Base-by-base conservation (phyloP, 2,113 vertebrate genomes). In the Chunga burmeisteri region DNA sequence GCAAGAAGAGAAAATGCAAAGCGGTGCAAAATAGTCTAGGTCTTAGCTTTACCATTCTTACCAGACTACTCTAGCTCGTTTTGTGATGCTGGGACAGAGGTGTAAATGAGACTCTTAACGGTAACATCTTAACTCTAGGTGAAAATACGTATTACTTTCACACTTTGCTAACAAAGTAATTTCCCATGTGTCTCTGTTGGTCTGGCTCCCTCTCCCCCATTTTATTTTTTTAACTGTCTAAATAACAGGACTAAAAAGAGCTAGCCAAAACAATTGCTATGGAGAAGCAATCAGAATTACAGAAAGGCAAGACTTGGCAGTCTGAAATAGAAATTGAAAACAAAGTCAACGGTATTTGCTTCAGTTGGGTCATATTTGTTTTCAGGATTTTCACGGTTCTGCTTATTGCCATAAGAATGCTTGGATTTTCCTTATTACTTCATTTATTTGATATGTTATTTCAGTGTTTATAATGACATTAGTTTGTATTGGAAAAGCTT, bases 201-300 rank as follows among this genome's bases (percentile, higher is more conserved):
- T 87, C 70, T 91, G 71, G n/a, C 82, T 81, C 68, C 42, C n/a
- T 90, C 12, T 56, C 62, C 25, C 12, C 44, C 9, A 0, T 36
- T 93, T 89, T 36, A 30, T 63, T 71, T 85, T 82, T 88, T 81
- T 70, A 86, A 78, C 82, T 75, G 68, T 38, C 79, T 87, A 47
- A 94, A 67, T 59, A 84, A 75, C 27, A 46, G 61, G 52, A 32
- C 81, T 94, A 20, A 68, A 72, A 94, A 55, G 86, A 94, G 53
- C 86, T 38, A 17, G 74, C 92, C 94, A 95, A 88, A 94, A 91
- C 94, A 93, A 97, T 84, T 75, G 84, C 94, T 94, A 14, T 79
- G 91, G 96, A 95, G 96, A 90, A 96, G 96, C 87, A 81, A 82
- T 96, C 90, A 56, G 95, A 93, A 90, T 80, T 61, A 77, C 87